These are phyloP conservation scores for Platorchestia sp. DNA, from an alignment of 1,140 invertebrate genomes.

Conservation along the genomic window DNA sequence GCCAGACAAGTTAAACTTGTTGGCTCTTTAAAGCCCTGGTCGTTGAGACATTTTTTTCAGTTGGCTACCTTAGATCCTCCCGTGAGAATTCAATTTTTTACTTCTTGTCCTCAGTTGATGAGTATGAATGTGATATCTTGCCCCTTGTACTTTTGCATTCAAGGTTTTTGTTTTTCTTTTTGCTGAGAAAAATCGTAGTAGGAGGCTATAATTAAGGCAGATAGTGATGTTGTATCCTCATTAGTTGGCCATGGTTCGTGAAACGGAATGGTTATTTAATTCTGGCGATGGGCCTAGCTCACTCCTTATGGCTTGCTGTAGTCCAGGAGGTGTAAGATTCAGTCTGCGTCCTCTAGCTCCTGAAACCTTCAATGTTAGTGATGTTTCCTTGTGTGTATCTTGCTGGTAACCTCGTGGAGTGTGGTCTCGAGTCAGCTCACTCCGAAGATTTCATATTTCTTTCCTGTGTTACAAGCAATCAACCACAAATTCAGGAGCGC, in stretches of 20 bases:
- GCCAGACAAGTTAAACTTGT: slow-evolving; percentile 79
- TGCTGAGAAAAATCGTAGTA: no score
- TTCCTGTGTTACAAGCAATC: not conserved
- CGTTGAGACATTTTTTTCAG: not conserved
- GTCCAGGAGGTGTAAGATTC: not conserved
- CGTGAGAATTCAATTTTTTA: not conserved
- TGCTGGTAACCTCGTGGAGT: not conserved
- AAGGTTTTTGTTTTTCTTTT: not conserved
- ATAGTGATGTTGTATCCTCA: not conserved
- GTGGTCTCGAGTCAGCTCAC: not conserved
- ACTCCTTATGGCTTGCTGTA: not conserved
- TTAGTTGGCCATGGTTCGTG: not conserved
- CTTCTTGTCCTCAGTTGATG: not conserved
- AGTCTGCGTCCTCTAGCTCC: not conserved
- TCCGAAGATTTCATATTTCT: not conserved
- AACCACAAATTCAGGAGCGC: not conserved
- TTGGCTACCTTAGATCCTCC: not conserved
- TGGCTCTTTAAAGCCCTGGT: not conserved
- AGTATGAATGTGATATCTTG: not conserved
- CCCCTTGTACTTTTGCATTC: not conserved
- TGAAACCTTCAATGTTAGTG: not conserved
- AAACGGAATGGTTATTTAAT: not conserved
- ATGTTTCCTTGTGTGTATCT: not conserved
- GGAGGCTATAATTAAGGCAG: not conserved
- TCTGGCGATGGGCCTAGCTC: not conserved